phyloP scores from a whole-genome alignment of 2,888 invertebrate genomes.

The Plusia festucae region DNA sequence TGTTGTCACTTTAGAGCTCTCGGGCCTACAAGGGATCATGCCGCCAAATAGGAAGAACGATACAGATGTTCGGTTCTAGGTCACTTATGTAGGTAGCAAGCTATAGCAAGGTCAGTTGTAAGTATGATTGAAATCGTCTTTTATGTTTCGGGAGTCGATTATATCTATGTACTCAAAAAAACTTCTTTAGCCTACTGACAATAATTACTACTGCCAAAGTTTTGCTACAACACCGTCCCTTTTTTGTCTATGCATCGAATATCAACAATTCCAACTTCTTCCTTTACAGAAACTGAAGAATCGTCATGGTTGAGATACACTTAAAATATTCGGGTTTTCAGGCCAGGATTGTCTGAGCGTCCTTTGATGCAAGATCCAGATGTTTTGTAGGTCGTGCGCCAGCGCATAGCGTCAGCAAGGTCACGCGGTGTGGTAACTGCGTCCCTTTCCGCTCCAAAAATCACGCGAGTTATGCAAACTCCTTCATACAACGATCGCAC shows the following conservation, averaged over 20 bases:
- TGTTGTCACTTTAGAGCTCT: background rate
- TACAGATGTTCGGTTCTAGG: conserved; percentile 55
- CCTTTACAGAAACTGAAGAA: background rate
- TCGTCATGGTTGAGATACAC: background rate
- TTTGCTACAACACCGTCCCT: no score
- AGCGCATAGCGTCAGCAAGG: conserved; percentile 70
- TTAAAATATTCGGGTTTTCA: background rate
- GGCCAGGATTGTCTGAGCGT: conserved; percentile 18
- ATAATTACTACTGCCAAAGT: background rate
- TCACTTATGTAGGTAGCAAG: conserved; percentile 25
- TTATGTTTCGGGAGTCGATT: background rate
- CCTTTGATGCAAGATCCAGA: conserved; percentile 57
- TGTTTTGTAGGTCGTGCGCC: conserved; percentile 55
- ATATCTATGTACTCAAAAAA: no score
- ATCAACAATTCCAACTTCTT: background rate
- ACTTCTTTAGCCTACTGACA: no score
- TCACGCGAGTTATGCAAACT: conserved; percentile 81
- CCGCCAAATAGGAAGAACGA: conserved; percentile 33
- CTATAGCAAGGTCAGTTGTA: conserved; percentile 32
- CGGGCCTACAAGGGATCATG: conserved; percentile 24
- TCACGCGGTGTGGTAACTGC: conserved; percentile 79
- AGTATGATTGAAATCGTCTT: conserved; percentile 14
- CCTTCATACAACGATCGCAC: conserved; percentile 49
- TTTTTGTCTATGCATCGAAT: no score
- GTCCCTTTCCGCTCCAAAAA: conserved; percentile 88